phyloP scores from a whole-genome alignment of 2,888 invertebrate species.

The Salpingus planirostris region DNA sequence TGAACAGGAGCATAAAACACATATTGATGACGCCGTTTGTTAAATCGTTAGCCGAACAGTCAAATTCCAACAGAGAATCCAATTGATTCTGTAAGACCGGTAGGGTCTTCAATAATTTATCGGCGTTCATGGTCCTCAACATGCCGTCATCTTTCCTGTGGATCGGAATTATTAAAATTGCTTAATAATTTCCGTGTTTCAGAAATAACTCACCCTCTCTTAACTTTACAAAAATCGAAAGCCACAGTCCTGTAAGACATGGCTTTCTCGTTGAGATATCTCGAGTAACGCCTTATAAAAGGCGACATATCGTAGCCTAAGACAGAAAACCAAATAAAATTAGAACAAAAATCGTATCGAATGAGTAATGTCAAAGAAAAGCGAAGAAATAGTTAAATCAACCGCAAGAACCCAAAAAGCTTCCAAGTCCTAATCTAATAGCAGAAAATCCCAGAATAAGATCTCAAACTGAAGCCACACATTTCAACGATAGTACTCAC shows the following conservation, averaged over 20 bases:
- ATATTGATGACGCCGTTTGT: constrained; percentile 95
- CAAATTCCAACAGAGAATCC: constrained; percentile 96
- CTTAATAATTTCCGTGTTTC: not conserved
- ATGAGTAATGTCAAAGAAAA: no score
- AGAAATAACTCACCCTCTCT: constrained; percentile 66
- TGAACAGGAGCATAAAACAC: constrained; percentile 97
- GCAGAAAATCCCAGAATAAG: not conserved
- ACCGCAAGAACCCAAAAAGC: not conserved
- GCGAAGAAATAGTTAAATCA: no score
- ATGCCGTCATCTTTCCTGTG: constrained; percentile 88
- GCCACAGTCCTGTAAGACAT: constrained; percentile 97
- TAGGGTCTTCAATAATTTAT: constrained; percentile 93
- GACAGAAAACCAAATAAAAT: not conserved
- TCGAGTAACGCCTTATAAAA: constrained; percentile 96
- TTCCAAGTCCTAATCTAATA: constrained; percentile 1
- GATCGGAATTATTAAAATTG: constrained; percentile 7
- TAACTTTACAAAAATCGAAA: constrained; percentile 99
- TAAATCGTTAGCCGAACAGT: constrained; percentile 93
- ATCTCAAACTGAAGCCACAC: not conserved
- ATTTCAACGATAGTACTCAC: constrained; percentile 42
- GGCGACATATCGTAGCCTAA: constrained; percentile 95
- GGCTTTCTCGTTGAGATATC: constrained; percentile 99
- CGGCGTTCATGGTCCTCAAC: constrained; percentile 93
- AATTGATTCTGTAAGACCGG: constrained; percentile 94
- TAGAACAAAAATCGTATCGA: not conserved